Evolutionary conservation across 1,140 invertebrate genomes (phyloP), one percentile per base, ranked within the genome.

Genomic region (Aethina tumida): DNA sequence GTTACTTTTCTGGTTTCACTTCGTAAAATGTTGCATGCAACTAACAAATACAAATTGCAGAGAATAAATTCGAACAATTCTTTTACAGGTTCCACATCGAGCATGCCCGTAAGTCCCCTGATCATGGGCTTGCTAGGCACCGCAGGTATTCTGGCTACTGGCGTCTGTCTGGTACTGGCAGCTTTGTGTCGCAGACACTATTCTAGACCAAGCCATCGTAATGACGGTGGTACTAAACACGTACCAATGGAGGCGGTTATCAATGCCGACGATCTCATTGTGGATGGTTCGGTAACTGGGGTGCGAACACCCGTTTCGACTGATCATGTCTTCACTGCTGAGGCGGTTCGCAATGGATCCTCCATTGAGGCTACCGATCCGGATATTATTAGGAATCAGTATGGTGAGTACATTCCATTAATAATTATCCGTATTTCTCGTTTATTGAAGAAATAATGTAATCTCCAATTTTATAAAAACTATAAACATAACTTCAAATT

Each of bases 361-460:
- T 46, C 47, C n/a, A 32, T 58, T 17, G 58, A 62, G 34, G 63
- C 58, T 34, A 64, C 64, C 18, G 68, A 87, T 67, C 83, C 84
- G 10, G 84, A 87, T 62, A 84, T 87, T 49, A 84, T 86, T 63
- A 79, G 81, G 44, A 83, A 81, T 69, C 79, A 85, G 68, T 83
- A 84, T 66, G 82, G 84, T 85, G 60, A 74, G 73, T 60, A 12
- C 18, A 21, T 26, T n/a, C n/a, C n/a, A n/a, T n/a, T n/a, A n/a
- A n/a, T n/a, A n/a, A n/a, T n/a, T n/a, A n/a, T n/a, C n/a, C n/a
- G n/a, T n/a, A n/a, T n/a, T n/a, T n/a, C n/a, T n/a, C n/a, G n/a
- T n/a, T n/a, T n/a, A n/a, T n/a, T n/a, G n/a, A n/a, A n/a, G n/a
- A n/a, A n/a, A n/a, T n/a, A n/a, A n/a, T n/a, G n/a, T n/a, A n/a